Evolutionary conservation across 2,888 invertebrate species (phyloP).

Genomic region (Xestoiulus laeticollis): DNA sequence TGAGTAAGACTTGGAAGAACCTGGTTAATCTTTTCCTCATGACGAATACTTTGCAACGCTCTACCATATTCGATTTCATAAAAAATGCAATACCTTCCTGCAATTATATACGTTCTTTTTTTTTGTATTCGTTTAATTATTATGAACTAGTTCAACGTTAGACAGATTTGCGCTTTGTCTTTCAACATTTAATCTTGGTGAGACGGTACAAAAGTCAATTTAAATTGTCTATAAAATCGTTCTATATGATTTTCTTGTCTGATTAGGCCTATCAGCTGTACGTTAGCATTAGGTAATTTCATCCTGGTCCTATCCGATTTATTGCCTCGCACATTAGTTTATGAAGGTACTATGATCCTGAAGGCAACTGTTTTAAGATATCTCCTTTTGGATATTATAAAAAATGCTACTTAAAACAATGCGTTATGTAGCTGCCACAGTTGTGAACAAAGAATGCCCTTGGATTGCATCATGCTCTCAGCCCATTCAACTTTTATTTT

Average conservation of each 20-base stretch:
- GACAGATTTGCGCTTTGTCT: not conserved
- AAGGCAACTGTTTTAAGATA: not conserved
- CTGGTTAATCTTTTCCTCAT: not conserved
- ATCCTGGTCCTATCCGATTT: not conserved
- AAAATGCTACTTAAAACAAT: not conserved
- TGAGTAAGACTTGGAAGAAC: not conserved
- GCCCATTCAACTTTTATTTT: not conserved
- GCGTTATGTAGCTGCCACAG: not conserved
- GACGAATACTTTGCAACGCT: not conserved
- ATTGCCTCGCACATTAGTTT: not conserved
- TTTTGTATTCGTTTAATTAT: not conserved
- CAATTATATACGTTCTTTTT: not conserved
- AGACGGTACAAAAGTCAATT: not conserved
- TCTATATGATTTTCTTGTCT: not conserved
- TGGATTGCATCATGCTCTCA: not conserved
- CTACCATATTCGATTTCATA: not conserved
- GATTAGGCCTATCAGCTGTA: not conserved
- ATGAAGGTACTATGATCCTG: not conserved
- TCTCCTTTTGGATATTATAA: not conserved
- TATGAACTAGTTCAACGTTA: not conserved
- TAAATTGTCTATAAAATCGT: not conserved
- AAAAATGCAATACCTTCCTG: not conserved
- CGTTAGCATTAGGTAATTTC: not conserved
- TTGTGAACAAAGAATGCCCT: slow-evolving; percentile 16
- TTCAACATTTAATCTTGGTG: not conserved